A percentile compares a stretch with the other conserved stretches of the same genome.
Conservation (phyloP, 2,797 vertebrate species). For the Sebastes flavidus region DNA sequence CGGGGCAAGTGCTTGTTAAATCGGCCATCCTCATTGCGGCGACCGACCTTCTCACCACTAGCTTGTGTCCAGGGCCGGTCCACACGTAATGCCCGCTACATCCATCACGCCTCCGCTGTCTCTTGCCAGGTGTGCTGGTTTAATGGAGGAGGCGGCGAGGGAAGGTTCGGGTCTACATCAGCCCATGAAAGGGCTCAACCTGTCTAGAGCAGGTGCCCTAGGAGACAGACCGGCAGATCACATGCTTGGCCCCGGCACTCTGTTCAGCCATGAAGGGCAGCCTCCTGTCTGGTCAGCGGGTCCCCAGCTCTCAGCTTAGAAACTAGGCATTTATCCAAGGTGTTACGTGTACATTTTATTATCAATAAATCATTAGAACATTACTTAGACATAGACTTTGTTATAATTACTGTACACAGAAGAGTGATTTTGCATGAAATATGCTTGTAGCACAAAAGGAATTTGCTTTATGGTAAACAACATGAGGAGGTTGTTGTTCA, state of each 20-base stretch:
- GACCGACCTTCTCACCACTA: neutral
- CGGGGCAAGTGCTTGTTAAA: slow-evolving; percentile 25
- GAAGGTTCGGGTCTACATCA: slow-evolving; percentile 20
- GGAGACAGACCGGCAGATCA: slow-evolving; percentile 25
- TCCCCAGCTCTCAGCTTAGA: slow-evolving; percentile 18
- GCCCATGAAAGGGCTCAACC: slow-evolving; percentile 24
- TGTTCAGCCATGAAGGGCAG: slow-evolving; percentile 56
- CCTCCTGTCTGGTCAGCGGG: slow-evolving; percentile 42
- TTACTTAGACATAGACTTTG: neutral
- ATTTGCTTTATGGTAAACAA: neutral
- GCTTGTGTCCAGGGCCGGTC: slow-evolving; percentile 13
- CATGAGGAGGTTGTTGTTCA: neutral
- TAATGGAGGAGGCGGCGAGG: slow-evolving; percentile 9
- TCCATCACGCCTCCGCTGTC: slow-evolving; percentile 25
- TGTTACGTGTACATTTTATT: neutral
- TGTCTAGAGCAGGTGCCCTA: slow-evolving; percentile 35
- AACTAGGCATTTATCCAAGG: neutral
- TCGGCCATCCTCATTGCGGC: neutral
- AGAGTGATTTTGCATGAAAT: neutral
- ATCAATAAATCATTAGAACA: neutral
- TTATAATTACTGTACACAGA: neutral
- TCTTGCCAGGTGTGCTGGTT: slow-evolving; percentile 38
- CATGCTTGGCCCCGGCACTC: slow-evolving; percentile 10
- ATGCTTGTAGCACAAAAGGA: neutral
- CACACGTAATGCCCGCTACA: slow-evolving; percentile 6